Conservation (phyloP, 2,113 vertebrate genomes). For the Nothobranchius furzeri region DNA sequence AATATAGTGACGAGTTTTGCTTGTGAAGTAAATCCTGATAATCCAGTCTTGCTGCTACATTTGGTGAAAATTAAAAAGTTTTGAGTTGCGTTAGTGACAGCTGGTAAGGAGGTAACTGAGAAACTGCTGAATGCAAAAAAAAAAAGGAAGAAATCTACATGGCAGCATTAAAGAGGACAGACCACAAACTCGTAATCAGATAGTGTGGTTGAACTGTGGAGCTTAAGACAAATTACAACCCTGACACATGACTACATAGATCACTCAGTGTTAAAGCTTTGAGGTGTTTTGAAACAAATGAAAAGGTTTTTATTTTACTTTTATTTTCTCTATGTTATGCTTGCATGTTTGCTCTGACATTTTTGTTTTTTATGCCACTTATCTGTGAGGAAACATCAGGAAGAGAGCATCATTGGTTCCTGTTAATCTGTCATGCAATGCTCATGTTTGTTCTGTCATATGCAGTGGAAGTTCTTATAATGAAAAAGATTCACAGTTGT, state of each 20-base stretch:
- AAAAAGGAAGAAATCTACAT: too few relatives aligned
- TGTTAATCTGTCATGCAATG: conserved; percentile 23
- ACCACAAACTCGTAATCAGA: conserved; percentile 2
- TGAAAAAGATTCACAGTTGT: too few relatives aligned
- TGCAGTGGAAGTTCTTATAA: background rate
- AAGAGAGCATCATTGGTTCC: conserved; percentile 51
- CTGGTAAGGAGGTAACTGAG: too few relatives aligned
- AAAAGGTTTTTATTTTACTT: background rate
- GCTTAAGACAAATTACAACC: too few relatives aligned
- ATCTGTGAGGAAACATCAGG: conserved; percentile 71
- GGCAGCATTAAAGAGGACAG: background rate
- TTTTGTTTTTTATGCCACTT: conserved; percentile 30
- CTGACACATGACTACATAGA: too few relatives aligned
- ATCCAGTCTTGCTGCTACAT: too few relatives aligned
- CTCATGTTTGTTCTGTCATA: conserved; percentile 35
- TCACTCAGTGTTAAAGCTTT: too few relatives aligned
- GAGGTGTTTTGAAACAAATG: background rate
- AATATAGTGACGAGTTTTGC: too few relatives aligned
- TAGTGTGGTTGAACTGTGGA: background rate
- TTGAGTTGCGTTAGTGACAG: too few relatives aligned
- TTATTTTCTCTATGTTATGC: background rate
- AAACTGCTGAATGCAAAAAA: too few relatives aligned
- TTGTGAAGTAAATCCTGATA: too few relatives aligned
- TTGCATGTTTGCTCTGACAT: background rate
- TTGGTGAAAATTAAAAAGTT: background rate